A percentile compares a stretch with the other conserved stretches of the same genome.
Evolutionary conservation across 2,797 vertebrate species (phyloP).

Genomic region (Chelonia mydas): DNA sequence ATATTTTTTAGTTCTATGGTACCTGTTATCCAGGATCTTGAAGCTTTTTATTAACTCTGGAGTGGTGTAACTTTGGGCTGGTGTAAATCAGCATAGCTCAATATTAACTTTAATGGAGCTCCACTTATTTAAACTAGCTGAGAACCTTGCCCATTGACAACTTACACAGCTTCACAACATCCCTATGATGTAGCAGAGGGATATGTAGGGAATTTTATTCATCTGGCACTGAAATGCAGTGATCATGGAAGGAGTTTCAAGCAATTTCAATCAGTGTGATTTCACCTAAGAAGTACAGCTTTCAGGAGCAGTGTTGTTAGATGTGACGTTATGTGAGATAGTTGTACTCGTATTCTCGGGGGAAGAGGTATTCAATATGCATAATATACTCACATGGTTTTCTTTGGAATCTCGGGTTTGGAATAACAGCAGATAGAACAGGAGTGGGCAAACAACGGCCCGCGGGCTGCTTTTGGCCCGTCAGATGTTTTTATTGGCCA

Average conservation of each 20-base stretch:
- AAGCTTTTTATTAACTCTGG: not conserved
- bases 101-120: not conserved
- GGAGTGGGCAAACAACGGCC: too few relatives aligned
- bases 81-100: not conserved
- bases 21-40: not conserved
- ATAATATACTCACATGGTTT: not conserved
- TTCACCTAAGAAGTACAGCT: not conserved
- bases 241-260: not conserved
- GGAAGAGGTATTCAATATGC: not conserved
- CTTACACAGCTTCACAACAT: not conserved
- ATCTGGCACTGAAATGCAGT: not conserved
- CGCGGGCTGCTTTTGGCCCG: too few relatives aligned
- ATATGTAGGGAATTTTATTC: not conserved
- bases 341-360: not conserved
- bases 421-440: not conserved
- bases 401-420: not conserved
- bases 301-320: not conserved
- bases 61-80: slow-evolving; percentile 8
- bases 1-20: not conserved
- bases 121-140: not conserved
- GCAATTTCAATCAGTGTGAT: not conserved
- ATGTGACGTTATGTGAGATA: not conserved
- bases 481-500: too few relatives aligned
- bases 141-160: not conserved
- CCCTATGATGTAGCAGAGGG: not conserved